Percentiles rank a stretch among this genome's conserved stretches.
phyloP scores from a whole-genome alignment of 1,140 invertebrate species.

The Drosophila eugracilis region DNA sequence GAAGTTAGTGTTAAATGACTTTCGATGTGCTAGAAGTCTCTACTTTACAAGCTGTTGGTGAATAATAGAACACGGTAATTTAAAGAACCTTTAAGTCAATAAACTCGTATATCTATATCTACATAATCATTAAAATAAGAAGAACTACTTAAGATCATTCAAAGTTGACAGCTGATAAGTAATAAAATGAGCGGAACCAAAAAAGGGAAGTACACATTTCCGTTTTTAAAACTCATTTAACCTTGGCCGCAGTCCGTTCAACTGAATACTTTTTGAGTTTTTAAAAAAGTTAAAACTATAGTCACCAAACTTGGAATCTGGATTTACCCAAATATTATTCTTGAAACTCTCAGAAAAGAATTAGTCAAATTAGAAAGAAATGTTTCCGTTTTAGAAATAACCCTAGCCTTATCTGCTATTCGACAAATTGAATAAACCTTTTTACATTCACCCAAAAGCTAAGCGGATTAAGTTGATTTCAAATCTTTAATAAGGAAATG shows the following conservation, averaged over 20 bases:
- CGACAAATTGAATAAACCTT: conserved; percentile 33
- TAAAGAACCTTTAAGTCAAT: not conserved
- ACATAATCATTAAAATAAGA: not conserved
- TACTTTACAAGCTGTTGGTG: no score
- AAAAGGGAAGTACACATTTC: conserved; percentile 10
- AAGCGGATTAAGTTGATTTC: conserved; percentile 15
- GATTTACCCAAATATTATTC: not conserved
- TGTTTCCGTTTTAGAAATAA: no score
- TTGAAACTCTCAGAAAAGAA: not conserved
- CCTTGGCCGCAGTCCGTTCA: conserved; percentile 6
- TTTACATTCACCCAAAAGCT: not conserved
- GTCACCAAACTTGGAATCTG: not conserved
- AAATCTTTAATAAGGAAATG: conserved; percentile 26
- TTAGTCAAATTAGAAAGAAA: no score
- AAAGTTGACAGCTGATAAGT: not conserved
- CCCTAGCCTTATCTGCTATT: not conserved
- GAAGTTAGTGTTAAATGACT: not conserved
- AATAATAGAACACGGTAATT: not conserved
- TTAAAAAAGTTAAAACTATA: not conserved
- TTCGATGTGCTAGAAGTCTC: not conserved
- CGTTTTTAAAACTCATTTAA: conserved; percentile 1
- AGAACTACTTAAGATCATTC: not conserved
- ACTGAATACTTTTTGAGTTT: conserved; percentile 17
- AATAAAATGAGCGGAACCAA: not conserved
- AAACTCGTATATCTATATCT: not conserved